Base-by-base conservation (phyloP, 2,797 vertebrate genomes). In the Salarias fasciatus region DNA sequence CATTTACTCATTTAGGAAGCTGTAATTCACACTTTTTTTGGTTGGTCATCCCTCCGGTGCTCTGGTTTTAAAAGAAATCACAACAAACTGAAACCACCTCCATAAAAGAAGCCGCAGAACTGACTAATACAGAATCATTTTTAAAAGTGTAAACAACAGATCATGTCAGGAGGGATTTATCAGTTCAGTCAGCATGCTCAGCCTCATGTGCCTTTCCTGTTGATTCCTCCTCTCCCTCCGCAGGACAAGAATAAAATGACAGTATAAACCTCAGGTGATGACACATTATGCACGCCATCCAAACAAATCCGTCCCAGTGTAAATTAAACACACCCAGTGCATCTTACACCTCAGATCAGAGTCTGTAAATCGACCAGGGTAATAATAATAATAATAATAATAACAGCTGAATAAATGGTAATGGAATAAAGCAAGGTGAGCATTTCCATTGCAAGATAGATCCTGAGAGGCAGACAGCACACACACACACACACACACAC, bases 271-370 rank as follows among this genome's bases (percentile, higher is more conserved):
- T 90, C 77, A 87, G 84, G 87, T 87, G 86, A 88, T 88, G 79
- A 35, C 75, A 79, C 75, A 88, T 89, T 85, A 90, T 91, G 88
- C 88, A 88, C 79, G 77, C 77, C 70, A 86, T 83, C 86, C 78
- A 83, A 88, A 85, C 82, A 92, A 91, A 91, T 91, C 88, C 83
- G 82, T 86, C 85, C 75, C 82, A 62, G 83, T 83, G 83, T 85
- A 84, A 91, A 91, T 90, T 82, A 89, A 91, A 87, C 83, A 87
- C 89, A 83, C 72, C 62, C 68, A 76, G 65, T 43, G 77, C 76
- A 69, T 81, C 83, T 65, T 53, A 61, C 66, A 68, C 63, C 75
- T 71, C 68, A 72, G 85, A 89, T 90, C 86, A 86, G 79, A 76
- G 63, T 81, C 79, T 80, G 77, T 64, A 80, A 83, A 77, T 70